A percentile compares a stretch with the other conserved stretches of the same genome.
phyloP scores from a whole-genome alignment of 2,797 vertebrate genomes.

The Pipistrellus pipistrellus region DNA sequence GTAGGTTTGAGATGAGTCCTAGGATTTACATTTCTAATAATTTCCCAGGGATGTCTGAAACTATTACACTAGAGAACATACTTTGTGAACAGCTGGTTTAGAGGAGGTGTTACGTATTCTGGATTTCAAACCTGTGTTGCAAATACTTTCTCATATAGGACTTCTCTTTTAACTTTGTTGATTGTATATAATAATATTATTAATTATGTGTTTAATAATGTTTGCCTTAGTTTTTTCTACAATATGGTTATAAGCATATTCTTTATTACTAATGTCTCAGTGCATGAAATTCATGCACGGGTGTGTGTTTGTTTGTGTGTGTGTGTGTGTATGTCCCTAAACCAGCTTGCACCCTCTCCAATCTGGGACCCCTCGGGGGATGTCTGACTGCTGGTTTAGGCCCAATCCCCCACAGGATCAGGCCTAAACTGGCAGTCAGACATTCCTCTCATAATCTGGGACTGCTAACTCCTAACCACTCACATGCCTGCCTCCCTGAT shows the following conservation, averaged over 20 bases:
- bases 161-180: not conserved
- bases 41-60: constrained; percentile 5
- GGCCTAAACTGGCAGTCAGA: too few species aligned
- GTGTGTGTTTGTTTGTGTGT: too few species aligned
- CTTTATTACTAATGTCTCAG: not conserved
- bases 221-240: constrained; percentile 44
- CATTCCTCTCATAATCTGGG: too few species aligned
- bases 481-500: too few species aligned
- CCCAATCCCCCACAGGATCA: too few species aligned
- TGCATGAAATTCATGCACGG: too few species aligned
- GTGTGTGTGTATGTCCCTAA: too few species aligned
- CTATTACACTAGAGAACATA: not conserved
- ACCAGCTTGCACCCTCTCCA: too few species aligned
- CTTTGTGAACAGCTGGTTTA: not conserved
- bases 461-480: too few species aligned
- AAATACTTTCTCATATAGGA: constrained; percentile 27
- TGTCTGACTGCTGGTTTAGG: too few species aligned
- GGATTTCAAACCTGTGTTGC: constrained; percentile 27
- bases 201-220: not conserved
- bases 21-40: constrained; percentile 25
- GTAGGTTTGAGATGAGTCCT: not conserved
- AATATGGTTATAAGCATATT: constrained; percentile 20
- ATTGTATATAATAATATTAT: not conserved
- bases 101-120: constrained; percentile 16
- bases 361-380: too few species aligned